phyloP scores from a whole-genome alignment of 2,888 invertebrate genomes.

The Agrilus biguttatus region DNA sequence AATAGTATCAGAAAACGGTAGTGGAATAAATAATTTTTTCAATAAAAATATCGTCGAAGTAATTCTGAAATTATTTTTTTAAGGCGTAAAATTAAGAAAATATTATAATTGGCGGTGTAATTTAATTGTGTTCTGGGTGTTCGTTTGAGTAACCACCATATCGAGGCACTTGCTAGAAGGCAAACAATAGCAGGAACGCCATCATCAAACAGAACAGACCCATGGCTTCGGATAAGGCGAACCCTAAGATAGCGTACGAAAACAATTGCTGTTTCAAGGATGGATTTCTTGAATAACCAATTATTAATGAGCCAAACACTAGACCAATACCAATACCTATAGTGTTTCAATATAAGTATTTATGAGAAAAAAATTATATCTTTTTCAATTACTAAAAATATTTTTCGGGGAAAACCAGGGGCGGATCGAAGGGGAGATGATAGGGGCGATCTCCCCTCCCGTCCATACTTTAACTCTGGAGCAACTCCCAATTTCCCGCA shows the following conservation, averaged over 20 bases:
- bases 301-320: constrained; percentile 91
- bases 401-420: no score
- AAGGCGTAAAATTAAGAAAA: no score
- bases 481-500: no score
- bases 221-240: constrained; percentile 97
- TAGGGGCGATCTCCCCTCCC: no score
- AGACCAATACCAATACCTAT: constrained; percentile 93
- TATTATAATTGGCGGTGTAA: no score
- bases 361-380: no score
- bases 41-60: not conserved
- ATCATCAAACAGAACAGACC: constrained; percentile 98
- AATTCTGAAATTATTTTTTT: not conserved
- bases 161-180: constrained; percentile 50
- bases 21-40: not conserved
- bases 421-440: no score
- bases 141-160: constrained; percentile 2
- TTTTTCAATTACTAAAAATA: no score
- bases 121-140: no score
- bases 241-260: constrained; percentile 94
- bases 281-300: constrained; percentile 94
- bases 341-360: constrained; percentile 10
- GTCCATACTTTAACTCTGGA: no score
- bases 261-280: constrained; percentile 95
- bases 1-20: not conserved
- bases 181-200: constrained; percentile 93